Conservation (phyloP, 2,888 invertebrate genomes). For the Heteropelma amictum region DNA sequence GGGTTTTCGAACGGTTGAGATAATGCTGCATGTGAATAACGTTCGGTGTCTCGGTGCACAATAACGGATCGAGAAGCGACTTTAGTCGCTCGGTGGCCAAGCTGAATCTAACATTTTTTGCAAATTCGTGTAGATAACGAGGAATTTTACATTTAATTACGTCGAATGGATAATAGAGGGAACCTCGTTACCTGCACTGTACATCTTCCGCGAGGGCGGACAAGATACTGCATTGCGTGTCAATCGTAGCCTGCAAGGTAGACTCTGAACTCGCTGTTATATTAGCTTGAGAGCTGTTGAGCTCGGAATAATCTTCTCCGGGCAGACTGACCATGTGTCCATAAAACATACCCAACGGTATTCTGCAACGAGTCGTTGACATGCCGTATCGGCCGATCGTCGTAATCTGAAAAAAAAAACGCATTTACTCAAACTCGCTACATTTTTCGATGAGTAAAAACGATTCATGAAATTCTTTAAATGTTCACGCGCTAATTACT, state of each 20-base stretch:
- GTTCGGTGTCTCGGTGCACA: constrained; percentile 89
- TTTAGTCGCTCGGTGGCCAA: constrained; percentile 91
- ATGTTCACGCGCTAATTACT: no score
- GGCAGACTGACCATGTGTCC: constrained; percentile 90
- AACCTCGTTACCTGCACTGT: constrained; percentile 87
- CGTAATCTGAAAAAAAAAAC: constrained; percentile 85
- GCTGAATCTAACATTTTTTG: constrained; percentile 82
- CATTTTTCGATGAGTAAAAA: no score
- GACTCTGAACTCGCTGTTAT: constrained; percentile 68
- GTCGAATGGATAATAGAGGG: no score
- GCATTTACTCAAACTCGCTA: no score
- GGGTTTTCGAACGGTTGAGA: constrained; percentile 79
- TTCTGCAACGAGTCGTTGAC: constrained; percentile 93
- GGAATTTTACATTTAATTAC: neutral
- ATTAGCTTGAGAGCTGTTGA: constrained; percentile 67
- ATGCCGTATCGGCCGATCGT: constrained; percentile 95
- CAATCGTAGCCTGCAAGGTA: constrained; percentile 74
- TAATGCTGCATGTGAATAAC: constrained; percentile 91
- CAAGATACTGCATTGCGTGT: constrained; percentile 83
- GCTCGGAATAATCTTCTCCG: constrained; percentile 78
- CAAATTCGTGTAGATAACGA: constrained; percentile 11
- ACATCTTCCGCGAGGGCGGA: constrained; percentile 88
- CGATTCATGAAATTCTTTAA: no score
- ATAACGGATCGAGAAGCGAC: constrained; percentile 87
- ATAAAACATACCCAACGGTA: constrained; percentile 95